These are phyloP conservation scores for Micropterix aruncella DNA, from an alignment of 2,888 invertebrate genomes.

Conservation along the genomic window DNA sequence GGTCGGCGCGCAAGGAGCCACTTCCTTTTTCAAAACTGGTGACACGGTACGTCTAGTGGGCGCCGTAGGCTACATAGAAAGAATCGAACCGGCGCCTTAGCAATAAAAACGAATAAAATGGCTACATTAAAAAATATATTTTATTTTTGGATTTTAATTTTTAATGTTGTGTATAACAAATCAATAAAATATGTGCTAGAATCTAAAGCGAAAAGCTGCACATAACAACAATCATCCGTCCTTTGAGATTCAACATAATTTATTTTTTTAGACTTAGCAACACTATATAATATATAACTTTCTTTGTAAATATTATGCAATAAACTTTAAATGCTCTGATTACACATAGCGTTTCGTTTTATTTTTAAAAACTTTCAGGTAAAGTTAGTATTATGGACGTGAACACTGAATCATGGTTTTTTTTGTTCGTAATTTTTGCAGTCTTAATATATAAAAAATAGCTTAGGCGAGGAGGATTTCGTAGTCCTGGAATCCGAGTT, in stretches of 20 bases:
- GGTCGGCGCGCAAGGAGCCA: constrained; percentile 58
- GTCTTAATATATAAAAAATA: too few species aligned
- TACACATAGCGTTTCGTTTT: too few species aligned
- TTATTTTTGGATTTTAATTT: background rate
- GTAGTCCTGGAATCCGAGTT: constrained; percentile 66
- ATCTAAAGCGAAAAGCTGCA: background rate
- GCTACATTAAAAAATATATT: background rate
- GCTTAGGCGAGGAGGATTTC: constrained; percentile 51
- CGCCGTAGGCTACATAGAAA: constrained; percentile 27
- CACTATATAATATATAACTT: too few species aligned
- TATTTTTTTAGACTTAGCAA: too few species aligned
- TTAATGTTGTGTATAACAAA: background rate
- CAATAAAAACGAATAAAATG: background rate
- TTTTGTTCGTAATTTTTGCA: too few species aligned
- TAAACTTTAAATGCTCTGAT: too few species aligned
- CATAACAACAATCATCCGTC: background rate
- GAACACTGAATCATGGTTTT: too few species aligned
- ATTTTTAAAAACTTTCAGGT: too few species aligned
- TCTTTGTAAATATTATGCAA: too few species aligned
- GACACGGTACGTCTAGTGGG: constrained; percentile 40
- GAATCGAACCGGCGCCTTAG: constrained; percentile 17
- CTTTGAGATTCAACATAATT: background rate
- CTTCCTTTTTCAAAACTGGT: constrained; percentile 52
- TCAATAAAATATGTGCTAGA: background rate
- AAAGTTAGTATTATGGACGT: too few species aligned